Base-by-base conservation (phyloP, 1,140 invertebrate genomes). In the Eciton burchellii region DNA sequence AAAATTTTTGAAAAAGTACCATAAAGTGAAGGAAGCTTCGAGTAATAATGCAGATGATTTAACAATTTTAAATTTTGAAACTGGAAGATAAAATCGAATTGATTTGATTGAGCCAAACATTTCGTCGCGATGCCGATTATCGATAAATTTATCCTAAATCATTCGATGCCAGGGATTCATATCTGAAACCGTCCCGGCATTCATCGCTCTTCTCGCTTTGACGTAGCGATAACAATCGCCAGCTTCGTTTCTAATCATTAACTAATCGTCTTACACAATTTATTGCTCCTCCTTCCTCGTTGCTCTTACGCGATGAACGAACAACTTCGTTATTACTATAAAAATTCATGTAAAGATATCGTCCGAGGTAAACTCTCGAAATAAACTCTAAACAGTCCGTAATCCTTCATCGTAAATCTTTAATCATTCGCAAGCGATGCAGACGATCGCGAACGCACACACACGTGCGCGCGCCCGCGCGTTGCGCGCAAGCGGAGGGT, bases 331-430 rank as follows among this genome's bases (percentile, higher is more conserved):
- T 77, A 16, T 35, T 35, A 19, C 19, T 24, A n/a, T 24, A 26
- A n/a, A n/a, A n/a, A 35, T 35, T 35, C 35, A 35, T 6, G 35
- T 35, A 35, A 35, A 35, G 6, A 35, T 35, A 35, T 45, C 16
- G 24, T 45, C 19, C 0, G 43, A 79, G 21, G 19, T 45, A 24
- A 70, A 1, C 49, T 56, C 24, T 66, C 14, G 12, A 11, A 14
- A 14, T n/a, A 54, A 56, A 2, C 21, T 5, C 6, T 14, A 19
- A 63, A 12, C 43, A 76, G 19, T n/a, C 62, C 43, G 35, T 62
- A 79, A 68, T 68, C 52, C 8, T 79, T 45, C 35, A 24, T 16
- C 49, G n/a, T 79, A 65, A 84, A 84, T 76, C 63, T 84, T 66
- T 35, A 49, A 70, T 57, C 52, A 83, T 76, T 70, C 41, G 35